These are phyloP conservation scores for Bombyx mori DNA, from an alignment of 1,140 invertebrate species.

Conservation along the genomic window ASM3026992v2 NC_085119.1:5309501-5310000, in stretches of 20 bases:
- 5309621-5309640: constrained; percentile 68
- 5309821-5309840: constrained; percentile 53
- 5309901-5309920: constrained; percentile 21
- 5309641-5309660: constrained; percentile 49
- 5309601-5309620: constrained; percentile 69
- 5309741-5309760: constrained; percentile 30
- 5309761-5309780: constrained; percentile 9
- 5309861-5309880: constrained; percentile 51
- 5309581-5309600: constrained; percentile 63
- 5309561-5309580: constrained; percentile 55
- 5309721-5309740: constrained; percentile 44
- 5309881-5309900: constrained; percentile 44
- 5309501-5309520: neutral
- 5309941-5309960: no score
- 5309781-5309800: constrained; percentile 59
- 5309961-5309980: no score
- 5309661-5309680: constrained; percentile 64
- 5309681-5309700: constrained; percentile 68
- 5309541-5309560: constrained; percentile 37
- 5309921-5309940: constrained; percentile 9
- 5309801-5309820: constrained; percentile 58
- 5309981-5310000: no score
- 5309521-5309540: constrained; percentile 12
- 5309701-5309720: constrained; percentile 59
- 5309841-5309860: constrained; percentile 60